These are phyloP conservation scores for Hydractinia echinata DNA, from an alignment of 30 jellyfish, hydroid and myxozoan genomes.

Conservation along the genomic window DNA sequence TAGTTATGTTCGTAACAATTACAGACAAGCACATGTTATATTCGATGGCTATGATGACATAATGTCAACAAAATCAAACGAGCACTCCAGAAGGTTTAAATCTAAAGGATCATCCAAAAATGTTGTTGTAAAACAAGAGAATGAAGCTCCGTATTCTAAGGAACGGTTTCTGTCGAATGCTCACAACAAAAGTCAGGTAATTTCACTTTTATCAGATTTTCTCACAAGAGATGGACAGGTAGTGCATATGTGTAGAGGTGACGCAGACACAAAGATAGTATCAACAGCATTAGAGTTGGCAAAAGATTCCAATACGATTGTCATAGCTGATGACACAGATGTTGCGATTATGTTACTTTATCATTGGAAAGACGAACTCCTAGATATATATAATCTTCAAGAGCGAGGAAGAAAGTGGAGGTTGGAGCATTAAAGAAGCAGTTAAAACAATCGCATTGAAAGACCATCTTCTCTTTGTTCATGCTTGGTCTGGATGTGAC, in stretches of 20 bases:
- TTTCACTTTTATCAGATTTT: conserved; percentile 23
- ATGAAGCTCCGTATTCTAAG: conserved; percentile 14
- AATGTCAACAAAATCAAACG: background rate
- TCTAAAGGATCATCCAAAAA: background rate
- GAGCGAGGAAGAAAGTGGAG: conserved; percentile 7
- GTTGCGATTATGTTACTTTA: too few relatives aligned
- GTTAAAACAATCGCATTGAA: background rate
- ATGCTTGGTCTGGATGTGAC: too few relatives aligned
- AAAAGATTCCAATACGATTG: too few relatives aligned
- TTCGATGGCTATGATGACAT: background rate
- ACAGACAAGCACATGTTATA: background rate
- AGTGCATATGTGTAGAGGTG: conserved; percentile 22
- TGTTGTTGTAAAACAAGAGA: too few relatives aligned
- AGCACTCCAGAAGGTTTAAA: background rate
- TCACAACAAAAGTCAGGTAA: too few relatives aligned
- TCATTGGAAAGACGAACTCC: too few relatives aligned
- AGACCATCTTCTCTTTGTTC: too few relatives aligned
- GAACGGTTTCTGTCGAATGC: conserved; percentile 30
- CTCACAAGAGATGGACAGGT: too few relatives aligned
- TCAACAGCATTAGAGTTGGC: conserved; percentile 15
- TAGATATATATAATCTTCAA: conserved; percentile 4
- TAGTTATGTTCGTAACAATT: background rate
- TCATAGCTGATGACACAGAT: too few relatives aligned
- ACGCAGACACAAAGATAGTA: conserved; percentile 49
- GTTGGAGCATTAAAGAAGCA: conserved; percentile 32